Percentiles rank a stretch among this genome's conserved stretches.
These are phyloP conservation scores for Xiphydria camelus DNA, from an alignment of 2,888 invertebrate genomes.

Conservation along the genomic window DNA sequence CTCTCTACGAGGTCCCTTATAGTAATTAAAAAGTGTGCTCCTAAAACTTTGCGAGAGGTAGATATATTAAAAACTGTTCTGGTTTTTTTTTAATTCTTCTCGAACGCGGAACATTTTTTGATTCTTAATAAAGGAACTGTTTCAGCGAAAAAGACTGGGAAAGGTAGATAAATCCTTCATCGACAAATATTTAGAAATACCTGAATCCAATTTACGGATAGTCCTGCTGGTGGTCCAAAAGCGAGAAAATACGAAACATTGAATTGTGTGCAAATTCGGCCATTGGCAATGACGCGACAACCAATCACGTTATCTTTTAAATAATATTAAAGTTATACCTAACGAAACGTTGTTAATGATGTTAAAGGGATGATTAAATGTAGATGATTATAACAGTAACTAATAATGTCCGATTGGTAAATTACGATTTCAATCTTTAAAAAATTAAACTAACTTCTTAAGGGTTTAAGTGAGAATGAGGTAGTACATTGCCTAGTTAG, in stretches of 20 bases:
- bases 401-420: conserved; percentile 30
- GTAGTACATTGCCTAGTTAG: conserved; percentile 40
- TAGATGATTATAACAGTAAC: conserved; percentile 22
- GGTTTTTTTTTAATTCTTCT: no score
- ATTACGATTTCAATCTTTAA: conserved; percentile 17
- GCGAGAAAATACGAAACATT: background rate
- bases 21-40: no score
- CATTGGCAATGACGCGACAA: conserved; percentile 52
- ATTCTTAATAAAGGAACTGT: no score
- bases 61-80: no score
- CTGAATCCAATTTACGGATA: no score
- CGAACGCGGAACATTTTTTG: no score
- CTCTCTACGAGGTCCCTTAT: no score
- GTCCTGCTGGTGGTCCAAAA: no score
- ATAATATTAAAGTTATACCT: conserved; percentile 42
- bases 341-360: conserved; percentile 49
- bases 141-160: no score
- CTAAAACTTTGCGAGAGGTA: no score
- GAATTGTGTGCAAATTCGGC: conserved; percentile 32
- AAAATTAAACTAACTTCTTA: conserved; percentile 7
- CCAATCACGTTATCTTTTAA: conserved; percentile 57
- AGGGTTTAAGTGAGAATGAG: conserved; percentile 25
- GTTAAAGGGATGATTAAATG: conserved; percentile 43
- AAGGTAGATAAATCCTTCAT: no score
- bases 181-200: no score